Evolutionary conservation across 1,140 invertebrate genomes (phyloP).

Genomic region (Drosophila bipectinata): DNA sequence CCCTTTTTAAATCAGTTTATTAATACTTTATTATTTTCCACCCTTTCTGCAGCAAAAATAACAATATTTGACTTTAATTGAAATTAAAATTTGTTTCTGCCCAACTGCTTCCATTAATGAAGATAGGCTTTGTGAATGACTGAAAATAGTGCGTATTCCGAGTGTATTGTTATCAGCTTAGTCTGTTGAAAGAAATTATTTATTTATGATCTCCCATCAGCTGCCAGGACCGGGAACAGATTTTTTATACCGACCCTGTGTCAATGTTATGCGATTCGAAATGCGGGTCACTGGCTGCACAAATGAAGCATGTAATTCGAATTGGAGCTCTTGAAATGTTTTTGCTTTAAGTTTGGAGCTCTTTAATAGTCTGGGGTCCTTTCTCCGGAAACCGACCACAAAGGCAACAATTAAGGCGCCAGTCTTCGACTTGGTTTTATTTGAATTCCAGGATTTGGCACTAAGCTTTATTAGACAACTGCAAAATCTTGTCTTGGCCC

Average conservation of each 20-base stretch:
- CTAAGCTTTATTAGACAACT: constrained; percentile 57
- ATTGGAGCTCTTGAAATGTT: background rate
- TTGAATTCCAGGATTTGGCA: constrained; percentile 43
- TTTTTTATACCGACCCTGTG: background rate
- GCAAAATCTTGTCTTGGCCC: constrained; percentile 39
- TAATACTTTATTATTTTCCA: background rate
- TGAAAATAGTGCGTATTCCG: background rate
- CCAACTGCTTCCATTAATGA: background rate
- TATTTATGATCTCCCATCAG: constrained; percentile 6
- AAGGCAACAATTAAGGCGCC: constrained; percentile 38
- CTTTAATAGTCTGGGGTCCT: background rate
- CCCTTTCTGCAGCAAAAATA: constrained; percentile 30
- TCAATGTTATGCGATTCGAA: background rate
- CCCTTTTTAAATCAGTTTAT: background rate
- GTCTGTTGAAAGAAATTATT: constrained; percentile 3
- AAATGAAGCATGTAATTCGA: constrained; percentile 26
- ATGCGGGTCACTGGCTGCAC: constrained; percentile 15
- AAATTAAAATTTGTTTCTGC: constrained; percentile 69
- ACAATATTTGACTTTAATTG: constrained; percentile 53
- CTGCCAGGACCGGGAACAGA: constrained; percentile 1
- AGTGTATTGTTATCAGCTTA: constrained; percentile 5
- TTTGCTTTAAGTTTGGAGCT: constrained; percentile 7
- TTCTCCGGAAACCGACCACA: background rate
- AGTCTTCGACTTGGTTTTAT: constrained; percentile 33
- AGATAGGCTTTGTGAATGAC: constrained; percentile 7